These are phyloP conservation scores for Gnathonemus longibarbis DNA, from an alignment of 2,113 vertebrate genomes.

Conservation along the genomic window DNA sequence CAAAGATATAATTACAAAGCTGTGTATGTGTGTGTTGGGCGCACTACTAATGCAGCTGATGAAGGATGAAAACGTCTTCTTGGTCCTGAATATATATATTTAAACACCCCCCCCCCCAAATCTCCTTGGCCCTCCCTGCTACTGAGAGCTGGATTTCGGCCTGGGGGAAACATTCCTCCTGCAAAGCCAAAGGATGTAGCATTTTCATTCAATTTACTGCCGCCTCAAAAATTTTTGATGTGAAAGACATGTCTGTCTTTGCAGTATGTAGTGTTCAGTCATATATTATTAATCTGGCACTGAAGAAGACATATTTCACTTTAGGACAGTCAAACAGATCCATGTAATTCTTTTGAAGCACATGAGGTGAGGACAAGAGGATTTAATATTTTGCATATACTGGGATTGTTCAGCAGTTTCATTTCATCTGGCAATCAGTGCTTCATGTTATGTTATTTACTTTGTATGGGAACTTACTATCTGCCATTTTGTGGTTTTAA, in stretches of 20 bases:
- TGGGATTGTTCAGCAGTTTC: not conserved
- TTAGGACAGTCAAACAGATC: not conserved
- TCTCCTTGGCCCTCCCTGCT: not conserved
- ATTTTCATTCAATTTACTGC: not conserved
- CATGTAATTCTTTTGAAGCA: not conserved
- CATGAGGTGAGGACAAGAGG: not conserved
- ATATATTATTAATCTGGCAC: not conserved
- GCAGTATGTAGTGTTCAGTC: not conserved
- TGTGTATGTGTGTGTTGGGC: too few species aligned
- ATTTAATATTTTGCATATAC: not conserved
- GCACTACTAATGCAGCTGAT: too few species aligned
- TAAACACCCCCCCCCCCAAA: not conserved
- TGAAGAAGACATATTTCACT: not conserved
- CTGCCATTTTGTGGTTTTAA: not conserved
- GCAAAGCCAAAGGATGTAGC: not conserved
- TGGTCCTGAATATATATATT: not conserved
- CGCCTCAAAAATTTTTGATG: not conserved
- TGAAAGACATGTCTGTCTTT: not conserved
- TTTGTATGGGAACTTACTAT: not conserved
- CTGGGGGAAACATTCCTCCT: not conserved
- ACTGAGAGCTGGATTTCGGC: not conserved
- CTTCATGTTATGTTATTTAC: not conserved
- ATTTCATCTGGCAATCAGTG: not conserved
- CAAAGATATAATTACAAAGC: too few species aligned
- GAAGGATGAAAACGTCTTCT: not conserved